Evolutionary conservation across 2,888 invertebrate genomes (phyloP), one percentile per base, ranked within the genome.

Genomic region (Minunthozetes semirufus): DNA sequence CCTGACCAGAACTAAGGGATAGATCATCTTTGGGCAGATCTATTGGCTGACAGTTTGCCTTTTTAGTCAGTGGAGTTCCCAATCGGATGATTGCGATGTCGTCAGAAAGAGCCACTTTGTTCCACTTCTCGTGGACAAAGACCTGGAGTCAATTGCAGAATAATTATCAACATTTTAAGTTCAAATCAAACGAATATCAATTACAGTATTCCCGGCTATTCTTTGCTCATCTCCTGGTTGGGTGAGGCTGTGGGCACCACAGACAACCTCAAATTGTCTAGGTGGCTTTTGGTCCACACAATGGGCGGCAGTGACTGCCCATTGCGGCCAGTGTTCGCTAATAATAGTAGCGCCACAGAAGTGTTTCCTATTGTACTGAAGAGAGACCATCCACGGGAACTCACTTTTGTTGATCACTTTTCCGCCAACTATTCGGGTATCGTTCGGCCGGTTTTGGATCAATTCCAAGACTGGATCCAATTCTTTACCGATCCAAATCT

Each of bases 261-360:
- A 59, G 11, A 59, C 27, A 25, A n/a, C 33, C 8, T 33, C 33
- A 33, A 33, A 33, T 3, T 63, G 61, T 3, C 17, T 3, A 33
- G 42, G 33, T 5, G 33, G 17, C 6, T 8, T 25, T 53, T 48
- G 48, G 42, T 33, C 38, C 53, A 74, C 53, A 72, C 74, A 74
- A 46, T 74, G 74, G 0, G 74, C 74, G 9, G 74, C 74, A 3
- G 70, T 71, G 8, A 74, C 22, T 5, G 50, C 53, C 71, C 71
- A 74, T 6, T 70, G n/a, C n/a, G n/a, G n/a, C n/a, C n/a, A n/a
- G n/a, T n/a, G n/a, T n/a, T 74, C 4, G 15, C 46, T 48, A 48
- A 48, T 48, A 17, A 74, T 19, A 22, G 68, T 74, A 8, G 46
- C 74, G 19, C 74, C 74, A 27, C 74, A 74, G 27, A 74, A 46